Percentiles rank a stretch among this genome's conserved stretches.
These are phyloP conservation scores for Cranoglanis bouderius DNA, from an alignment of 2,113 vertebrate genomes.

Conservation along the genomic window DNA sequence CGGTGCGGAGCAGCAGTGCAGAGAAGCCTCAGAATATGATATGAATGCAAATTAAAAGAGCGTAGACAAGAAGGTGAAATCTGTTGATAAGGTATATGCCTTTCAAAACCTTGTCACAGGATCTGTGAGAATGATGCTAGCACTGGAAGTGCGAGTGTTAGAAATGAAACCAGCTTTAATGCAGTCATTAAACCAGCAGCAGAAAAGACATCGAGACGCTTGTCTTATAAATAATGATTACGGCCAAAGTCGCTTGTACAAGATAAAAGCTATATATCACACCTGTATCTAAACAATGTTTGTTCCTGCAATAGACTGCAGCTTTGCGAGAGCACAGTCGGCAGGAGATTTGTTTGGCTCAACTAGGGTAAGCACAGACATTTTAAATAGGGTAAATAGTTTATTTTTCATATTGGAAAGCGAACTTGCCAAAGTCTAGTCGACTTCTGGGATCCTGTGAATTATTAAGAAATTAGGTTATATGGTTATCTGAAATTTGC, in stretches of 20 bases:
- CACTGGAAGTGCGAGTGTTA: not conserved
- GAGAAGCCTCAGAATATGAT: not conserved
- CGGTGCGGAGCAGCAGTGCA: not conserved
- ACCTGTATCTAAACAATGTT: not conserved
- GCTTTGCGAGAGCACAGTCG: not conserved
- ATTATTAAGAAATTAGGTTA: not conserved
- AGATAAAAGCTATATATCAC: not conserved
- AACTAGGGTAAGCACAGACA: not conserved
- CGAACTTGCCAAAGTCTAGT: not conserved
- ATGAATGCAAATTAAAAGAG: not conserved
- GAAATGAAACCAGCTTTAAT: not conserved
- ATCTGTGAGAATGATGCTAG: not conserved
- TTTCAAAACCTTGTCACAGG: not conserved
- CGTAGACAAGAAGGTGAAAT: not conserved
- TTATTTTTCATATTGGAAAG: not conserved
- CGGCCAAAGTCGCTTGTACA: not conserved
- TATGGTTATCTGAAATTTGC: not conserved
- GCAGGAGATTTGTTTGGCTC: not conserved
- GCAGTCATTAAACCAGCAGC: not conserved
- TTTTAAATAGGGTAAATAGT: not conserved
- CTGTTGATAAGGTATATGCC: not conserved
- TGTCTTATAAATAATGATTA: constrained; percentile 11
- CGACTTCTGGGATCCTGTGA: not conserved
- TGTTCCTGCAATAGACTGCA: not conserved
- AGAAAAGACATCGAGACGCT: not conserved